phyloP scores from a whole-genome alignment of 2,888 invertebrate species.

The Cyclophora albipunctata region DNA sequence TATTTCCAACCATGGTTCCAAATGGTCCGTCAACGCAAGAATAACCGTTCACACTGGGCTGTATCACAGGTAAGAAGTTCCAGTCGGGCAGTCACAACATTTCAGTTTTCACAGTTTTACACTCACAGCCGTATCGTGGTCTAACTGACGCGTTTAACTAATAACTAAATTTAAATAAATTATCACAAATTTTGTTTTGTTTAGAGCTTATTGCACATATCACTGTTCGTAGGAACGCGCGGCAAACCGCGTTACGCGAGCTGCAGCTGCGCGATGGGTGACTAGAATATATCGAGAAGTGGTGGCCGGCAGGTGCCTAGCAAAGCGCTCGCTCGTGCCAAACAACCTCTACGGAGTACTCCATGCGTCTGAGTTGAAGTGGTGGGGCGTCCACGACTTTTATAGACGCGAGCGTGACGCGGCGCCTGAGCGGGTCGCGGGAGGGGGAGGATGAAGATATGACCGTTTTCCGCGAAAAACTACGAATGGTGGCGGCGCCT shows the following conservation, averaged over 20 bases:
- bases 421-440: slow-evolving; percentile 35
- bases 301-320: slow-evolving; percentile 77
- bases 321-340: slow-evolving; percentile 77
- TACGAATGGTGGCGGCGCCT: slow-evolving; percentile 47
- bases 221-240: slow-evolving; percentile 74
- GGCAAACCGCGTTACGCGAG: slow-evolving; percentile 69
- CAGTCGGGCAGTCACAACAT: slow-evolving; percentile 74
- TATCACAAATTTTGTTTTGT: slow-evolving; percentile 71
- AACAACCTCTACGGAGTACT: slow-evolving; percentile 77
- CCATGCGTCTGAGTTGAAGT: slow-evolving; percentile 75
- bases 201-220: slow-evolving; percentile 72
- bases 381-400: slow-evolving; percentile 63
- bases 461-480: slow-evolving; percentile 72
- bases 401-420: slow-evolving; percentile 65
- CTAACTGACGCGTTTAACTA: slow-evolving; percentile 53
- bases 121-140: slow-evolving; percentile 72
- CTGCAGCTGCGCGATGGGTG: slow-evolving; percentile 70
- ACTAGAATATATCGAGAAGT: slow-evolving; percentile 71
- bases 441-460: slow-evolving; percentile 44
- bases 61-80: slow-evolving; percentile 68
- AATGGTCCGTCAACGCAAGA: slow-evolving; percentile 62
- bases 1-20: slow-evolving; percentile 87
- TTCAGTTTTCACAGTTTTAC: slow-evolving; percentile 61
- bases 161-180: slow-evolving; percentile 71
- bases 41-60: slow-evolving; percentile 67